Evolutionary conservation across 2,113 vertebrate species (phyloP).

Genomic region (Aldabrachelys gigantea): DNA sequence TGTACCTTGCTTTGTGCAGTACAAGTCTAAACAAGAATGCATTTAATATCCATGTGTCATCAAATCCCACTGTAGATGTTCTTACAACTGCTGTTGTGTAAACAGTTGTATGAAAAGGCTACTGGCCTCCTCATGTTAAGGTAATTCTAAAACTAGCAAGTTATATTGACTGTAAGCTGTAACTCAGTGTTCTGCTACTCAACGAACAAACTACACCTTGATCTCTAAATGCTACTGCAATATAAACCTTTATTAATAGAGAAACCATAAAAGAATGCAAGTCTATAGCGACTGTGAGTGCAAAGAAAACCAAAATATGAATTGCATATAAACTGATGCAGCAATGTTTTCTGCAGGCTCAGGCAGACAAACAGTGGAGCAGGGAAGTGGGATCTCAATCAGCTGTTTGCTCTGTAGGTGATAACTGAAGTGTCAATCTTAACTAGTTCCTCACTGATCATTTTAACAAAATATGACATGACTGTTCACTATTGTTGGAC

Average conservation of each 20-base stretch:
- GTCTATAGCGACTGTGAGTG: no score
- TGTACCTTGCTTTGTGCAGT: not conserved
- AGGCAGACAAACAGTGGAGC: no score
- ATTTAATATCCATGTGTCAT: rapidly evolving
- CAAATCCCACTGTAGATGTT: rapidly evolving
- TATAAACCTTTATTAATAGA: no score
- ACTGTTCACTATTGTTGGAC: not conserved
- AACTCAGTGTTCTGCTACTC: not conserved
- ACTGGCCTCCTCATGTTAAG: rapidly evolving
- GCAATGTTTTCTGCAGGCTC: no score
- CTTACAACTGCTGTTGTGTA: no score
- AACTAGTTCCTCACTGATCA: not conserved
- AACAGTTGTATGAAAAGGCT: not conserved
- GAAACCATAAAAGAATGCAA: no score
- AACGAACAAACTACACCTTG: no score
- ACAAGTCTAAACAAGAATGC: not conserved
- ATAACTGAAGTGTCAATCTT: not conserved
- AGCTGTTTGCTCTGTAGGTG: not conserved
- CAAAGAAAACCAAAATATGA: no score
- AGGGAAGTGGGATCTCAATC: not conserved
- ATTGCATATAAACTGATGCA: no score
- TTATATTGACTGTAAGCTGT: rapidly evolving
- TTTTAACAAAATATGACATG: not conserved
- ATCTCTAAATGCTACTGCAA: no score
- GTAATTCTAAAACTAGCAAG: rapidly evolving